phyloP scores from a whole-genome alignment of 2,797 vertebrate species.

The Scolopax bukidnonensis region DNA sequence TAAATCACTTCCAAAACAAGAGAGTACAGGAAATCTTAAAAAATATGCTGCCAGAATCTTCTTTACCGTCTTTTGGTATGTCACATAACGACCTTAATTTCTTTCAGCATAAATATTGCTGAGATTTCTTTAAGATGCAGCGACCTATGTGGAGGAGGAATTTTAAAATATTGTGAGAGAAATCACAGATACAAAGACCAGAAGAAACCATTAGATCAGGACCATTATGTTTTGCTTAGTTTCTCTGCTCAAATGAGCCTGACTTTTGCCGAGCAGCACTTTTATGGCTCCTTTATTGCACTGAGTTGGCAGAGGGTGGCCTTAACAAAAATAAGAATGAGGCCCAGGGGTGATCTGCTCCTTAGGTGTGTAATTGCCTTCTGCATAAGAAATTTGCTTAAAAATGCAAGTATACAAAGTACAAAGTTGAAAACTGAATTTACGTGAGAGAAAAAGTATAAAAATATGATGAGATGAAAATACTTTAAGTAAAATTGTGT shows the following conservation, averaged over 20 bases:
- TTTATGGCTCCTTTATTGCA: not conserved
- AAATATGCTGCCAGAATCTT: not conserved
- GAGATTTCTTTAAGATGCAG: not conserved
- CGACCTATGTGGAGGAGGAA: not conserved
- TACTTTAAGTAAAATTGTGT: not conserved
- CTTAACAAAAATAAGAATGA: not conserved
- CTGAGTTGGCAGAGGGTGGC: not conserved
- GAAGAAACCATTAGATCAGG: not conserved
- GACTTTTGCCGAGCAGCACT: not conserved
- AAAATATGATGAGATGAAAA: not conserved
- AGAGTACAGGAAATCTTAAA: not conserved
- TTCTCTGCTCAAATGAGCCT: not conserved
- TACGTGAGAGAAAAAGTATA: not conserved
- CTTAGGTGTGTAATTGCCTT: not conserved
- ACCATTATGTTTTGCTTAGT: not conserved
- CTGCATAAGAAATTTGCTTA: not conserved
- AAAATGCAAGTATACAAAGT: not conserved
- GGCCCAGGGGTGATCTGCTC: not conserved
- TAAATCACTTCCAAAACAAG: not conserved
- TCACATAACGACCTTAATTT: accelerated
- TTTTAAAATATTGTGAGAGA: not conserved
- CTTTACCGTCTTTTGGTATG: not conserved
- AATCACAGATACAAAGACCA: not conserved
- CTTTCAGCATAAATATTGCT: not conserved
- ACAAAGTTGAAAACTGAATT: not conserved